Base-by-base conservation (phyloP, 2,797 vertebrate genomes). In the Glyptemys insculpta region DNA sequence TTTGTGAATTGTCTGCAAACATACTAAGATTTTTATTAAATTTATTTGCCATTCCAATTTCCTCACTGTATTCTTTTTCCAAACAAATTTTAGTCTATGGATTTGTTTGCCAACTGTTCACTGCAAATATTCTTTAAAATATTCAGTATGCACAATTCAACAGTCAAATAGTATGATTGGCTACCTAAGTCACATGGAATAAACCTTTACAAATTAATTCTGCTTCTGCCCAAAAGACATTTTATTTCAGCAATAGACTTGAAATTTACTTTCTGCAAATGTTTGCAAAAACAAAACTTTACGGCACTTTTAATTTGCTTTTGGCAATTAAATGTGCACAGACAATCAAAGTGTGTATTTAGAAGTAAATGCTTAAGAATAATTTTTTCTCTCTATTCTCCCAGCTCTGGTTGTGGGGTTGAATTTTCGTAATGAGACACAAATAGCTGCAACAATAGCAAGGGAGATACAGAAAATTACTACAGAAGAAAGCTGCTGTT, bases 331-430 rank as follows among this genome's bases (percentile, higher is more conserved):
- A 95, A 95, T 68, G 65, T 68, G 65, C 65, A 68, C 65, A 68
- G 62, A 89, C 88, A 88, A 50, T 80, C 78, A 80, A 91, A 92
- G 31, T 87, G 74, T 80, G 83, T 88, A 31, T 88, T 96, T 90
- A 82, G 65, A 85, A 90, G 96, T 84, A 96, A 89, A 94, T 94
- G 74, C 85, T 96, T 84, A 94, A 94, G 74, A 94, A 96, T 94
- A 95, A 92, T 96, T 94, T 95, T 95, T 89, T 96, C 56, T 83
- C 79, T 86, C 1, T 88, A 92, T 65, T 93, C 93, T 7, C 47
- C 31, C 47, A n/a, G 29, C 81, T 47, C 94, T 94, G 91, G 83
- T 50, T 92, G 57, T 52, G 78, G 65, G 65, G 85, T 72, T 49
- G 87, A 88, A 87, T 82, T 94, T 47, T 81, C 80, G 62, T 96